Evolutionary conservation across 2,888 invertebrate genomes (phyloP).

Genomic region (Pyrgus malvae): DNA sequence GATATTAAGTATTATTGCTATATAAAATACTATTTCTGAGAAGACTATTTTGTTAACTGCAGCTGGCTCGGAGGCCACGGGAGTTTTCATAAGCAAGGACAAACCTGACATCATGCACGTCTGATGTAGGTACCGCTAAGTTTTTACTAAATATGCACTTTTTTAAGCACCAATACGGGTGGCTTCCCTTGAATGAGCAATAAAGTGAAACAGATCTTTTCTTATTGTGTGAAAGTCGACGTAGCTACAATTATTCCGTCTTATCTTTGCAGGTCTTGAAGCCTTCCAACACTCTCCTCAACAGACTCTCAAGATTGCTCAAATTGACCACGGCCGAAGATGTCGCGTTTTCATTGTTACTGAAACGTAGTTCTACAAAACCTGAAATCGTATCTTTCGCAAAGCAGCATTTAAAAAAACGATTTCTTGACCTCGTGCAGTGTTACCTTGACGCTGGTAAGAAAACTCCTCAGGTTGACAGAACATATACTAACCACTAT

Average conservation of each 20-base stretch:
- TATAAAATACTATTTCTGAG: conserved; percentile 41
- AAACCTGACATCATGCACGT: conserved; percentile 53
- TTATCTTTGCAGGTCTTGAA: conserved; percentile 85
- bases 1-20: conserved; percentile 1
- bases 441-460: conserved; percentile 92
- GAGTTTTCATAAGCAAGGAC: conserved; percentile 44
- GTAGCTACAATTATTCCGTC: neutral
- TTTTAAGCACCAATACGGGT: conserved; percentile 19
- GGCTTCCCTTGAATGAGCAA: conserved; percentile 26
- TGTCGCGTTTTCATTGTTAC: conserved; percentile 93
- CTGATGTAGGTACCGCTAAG: conserved; percentile 47
- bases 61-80: conserved; percentile 55
- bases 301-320: conserved; percentile 92
- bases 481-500: no score
- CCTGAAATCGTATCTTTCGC: conserved; percentile 88
- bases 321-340: conserved; percentile 94
- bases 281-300: conserved; percentile 90
- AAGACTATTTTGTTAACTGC: conserved; percentile 59
- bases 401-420: conserved; percentile 89
- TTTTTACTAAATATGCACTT: conserved; percentile 42
- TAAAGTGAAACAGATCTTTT: conserved; percentile 20
- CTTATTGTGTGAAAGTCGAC: neutral
- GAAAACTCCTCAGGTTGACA: neutral
- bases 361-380: conserved; percentile 90
- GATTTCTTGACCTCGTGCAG: conserved; percentile 92